These are phyloP conservation scores for Catamblyrhynchus diadema DNA, from an alignment of 2,797 vertebrate species.

Conservation along the genomic window DNA sequence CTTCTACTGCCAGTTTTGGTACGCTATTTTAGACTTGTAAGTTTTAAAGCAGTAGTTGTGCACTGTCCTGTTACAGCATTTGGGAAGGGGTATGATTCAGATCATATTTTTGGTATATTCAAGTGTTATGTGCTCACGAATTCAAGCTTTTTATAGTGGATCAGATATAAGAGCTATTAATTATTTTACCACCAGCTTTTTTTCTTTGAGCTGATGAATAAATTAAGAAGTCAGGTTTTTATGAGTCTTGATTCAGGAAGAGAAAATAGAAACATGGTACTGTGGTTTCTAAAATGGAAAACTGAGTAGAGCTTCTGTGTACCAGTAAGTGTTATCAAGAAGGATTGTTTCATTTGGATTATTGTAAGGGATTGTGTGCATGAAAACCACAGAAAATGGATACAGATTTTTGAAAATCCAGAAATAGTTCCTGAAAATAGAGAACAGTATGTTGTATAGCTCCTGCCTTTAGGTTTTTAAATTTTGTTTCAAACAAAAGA, in stretches of 20 bases:
- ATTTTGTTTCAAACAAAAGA: not conserved
- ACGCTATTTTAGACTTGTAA: not conserved
- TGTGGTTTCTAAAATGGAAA: not conserved
- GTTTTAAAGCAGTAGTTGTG: not conserved
- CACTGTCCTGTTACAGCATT: not conserved
- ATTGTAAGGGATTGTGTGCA: not conserved
- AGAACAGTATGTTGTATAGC: not conserved
- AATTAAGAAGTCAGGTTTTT: slow-evolving; percentile 59
- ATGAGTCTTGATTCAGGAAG: slow-evolving; percentile 13
- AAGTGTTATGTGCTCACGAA: slow-evolving; percentile 20
- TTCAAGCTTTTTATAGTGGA: slow-evolving; percentile 54
- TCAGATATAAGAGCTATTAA: slow-evolving; percentile 57
- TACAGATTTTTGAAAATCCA: not conserved
- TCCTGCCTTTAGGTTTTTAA: not conserved
- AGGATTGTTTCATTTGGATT: not conserved
- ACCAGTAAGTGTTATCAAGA: not conserved
- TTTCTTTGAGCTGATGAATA: slow-evolving; percentile 58
- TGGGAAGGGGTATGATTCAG: not conserved
- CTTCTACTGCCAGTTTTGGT: not conserved
- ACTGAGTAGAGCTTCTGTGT: not conserved
- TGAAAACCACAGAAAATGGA: not conserved
- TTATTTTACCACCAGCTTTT: slow-evolving; percentile 59
- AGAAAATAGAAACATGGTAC: not conserved
- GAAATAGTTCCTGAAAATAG: not conserved
- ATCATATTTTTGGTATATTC: slow-evolving; percentile 23